phyloP scores from a whole-genome alignment of 2,113 vertebrate species.

The Chaetodon auriga region DNA sequence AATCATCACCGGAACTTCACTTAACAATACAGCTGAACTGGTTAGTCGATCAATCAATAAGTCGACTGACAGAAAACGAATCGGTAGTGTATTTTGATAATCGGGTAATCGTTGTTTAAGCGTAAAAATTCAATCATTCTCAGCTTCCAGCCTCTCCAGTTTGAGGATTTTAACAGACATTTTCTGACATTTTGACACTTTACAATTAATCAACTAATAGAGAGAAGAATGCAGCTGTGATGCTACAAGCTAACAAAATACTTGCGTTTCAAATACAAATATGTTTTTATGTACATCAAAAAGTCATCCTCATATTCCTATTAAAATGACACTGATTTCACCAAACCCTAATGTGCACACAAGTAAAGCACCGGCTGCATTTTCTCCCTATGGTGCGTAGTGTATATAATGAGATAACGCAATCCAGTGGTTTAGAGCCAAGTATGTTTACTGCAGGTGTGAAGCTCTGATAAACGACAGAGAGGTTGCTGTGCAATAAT shows the following conservation, averaged over 20 bases:
- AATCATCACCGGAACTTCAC: too few species aligned
- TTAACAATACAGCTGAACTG: too few species aligned
- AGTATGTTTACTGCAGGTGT: conserved; percentile 67
- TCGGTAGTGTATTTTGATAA: too few species aligned
- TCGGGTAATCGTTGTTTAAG: too few species aligned
- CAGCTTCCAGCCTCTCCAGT: background rate
- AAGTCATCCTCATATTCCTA: background rate
- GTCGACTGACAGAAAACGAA: too few species aligned
- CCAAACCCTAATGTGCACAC: background rate
- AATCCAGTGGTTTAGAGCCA: conserved; percentile 33
- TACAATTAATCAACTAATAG: too few species aligned
- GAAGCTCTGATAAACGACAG: conserved; percentile 61
- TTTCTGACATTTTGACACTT: too few species aligned
- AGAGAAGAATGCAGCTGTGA: too few species aligned
- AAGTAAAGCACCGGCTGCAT: conserved; percentile 10
- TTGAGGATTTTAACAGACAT: too few species aligned
- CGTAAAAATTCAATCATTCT: background rate
- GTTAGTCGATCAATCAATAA: too few species aligned
- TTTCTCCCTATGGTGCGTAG: conserved; percentile 7
- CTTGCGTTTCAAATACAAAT: too few species aligned
- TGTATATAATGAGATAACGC: conserved; percentile 41
- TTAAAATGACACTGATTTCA: conserved; percentile 1
- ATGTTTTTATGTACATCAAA: too few species aligned
- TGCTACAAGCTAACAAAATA: background rate
- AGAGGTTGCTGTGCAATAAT: conserved; percentile 54